These are phyloP conservation scores for Aix galericulata DNA, from an alignment of 2,113 vertebrate genomes.

Conservation along the genomic window DNA sequence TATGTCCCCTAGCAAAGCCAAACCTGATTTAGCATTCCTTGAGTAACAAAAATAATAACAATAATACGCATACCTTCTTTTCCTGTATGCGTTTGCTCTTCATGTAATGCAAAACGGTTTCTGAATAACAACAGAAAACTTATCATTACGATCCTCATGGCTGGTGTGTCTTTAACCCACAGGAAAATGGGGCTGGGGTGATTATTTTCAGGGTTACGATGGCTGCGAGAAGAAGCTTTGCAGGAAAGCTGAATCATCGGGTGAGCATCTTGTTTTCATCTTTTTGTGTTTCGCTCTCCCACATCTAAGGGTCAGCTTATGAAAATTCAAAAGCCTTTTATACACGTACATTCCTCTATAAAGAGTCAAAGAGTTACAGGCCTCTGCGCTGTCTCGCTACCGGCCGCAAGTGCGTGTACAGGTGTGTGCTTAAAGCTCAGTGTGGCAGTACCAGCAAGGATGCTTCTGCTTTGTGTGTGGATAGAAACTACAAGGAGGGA, in stretches of 20 bases:
- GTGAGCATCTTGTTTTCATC: slow-evolving; percentile 53
- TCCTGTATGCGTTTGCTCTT: background rate
- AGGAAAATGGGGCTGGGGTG: background rate
- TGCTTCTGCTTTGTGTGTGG: background rate
- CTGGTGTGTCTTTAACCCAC: slow-evolving; percentile 33
- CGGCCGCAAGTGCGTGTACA: background rate
- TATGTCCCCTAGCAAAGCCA: slow-evolving; percentile 29
- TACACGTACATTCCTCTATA: slow-evolving; percentile 19
- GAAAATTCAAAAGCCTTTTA: slow-evolving; percentile 59
- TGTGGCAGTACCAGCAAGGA: background rate
- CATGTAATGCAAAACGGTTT: background rate
- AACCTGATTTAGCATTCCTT: slow-evolving; percentile 30
- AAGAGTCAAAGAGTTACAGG: slow-evolving; percentile 44
- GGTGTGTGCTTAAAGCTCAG: background rate
- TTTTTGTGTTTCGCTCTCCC: slow-evolving; percentile 41
- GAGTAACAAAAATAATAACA: background rate
- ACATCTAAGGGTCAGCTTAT: slow-evolving; percentile 5
- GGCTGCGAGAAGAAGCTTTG: slow-evolving; percentile 36
- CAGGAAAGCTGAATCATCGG: slow-evolving; percentile 55
- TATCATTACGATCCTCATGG: background rate
- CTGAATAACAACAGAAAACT: background rate
- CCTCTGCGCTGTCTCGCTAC: background rate
- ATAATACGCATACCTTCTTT: background rate
- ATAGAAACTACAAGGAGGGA: background rate
- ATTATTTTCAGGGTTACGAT: slow-evolving; percentile 37